phyloP scores from a whole-genome alignment of 2,888 invertebrate species.

The Lycocerus yunnanus region DNA sequence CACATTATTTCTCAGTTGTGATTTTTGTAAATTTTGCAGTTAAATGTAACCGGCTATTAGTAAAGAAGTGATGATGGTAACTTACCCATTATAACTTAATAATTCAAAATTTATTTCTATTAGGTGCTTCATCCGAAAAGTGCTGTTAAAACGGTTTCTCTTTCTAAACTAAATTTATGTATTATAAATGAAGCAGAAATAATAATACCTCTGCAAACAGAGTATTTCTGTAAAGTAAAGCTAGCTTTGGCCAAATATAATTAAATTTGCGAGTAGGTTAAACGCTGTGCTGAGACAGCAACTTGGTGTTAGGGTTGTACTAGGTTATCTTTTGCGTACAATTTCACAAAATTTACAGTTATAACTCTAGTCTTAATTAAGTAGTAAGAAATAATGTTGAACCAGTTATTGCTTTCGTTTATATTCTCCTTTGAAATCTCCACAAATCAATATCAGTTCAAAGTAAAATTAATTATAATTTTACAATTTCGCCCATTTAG shows the following conservation, averaged over 20 bases:
- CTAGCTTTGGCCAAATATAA: constrained; percentile 26
- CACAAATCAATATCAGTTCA: not conserved
- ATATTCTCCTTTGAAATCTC: not conserved
- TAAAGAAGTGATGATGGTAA: not conserved
- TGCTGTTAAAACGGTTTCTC: constrained; percentile 1
- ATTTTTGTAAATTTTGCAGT: not conserved
- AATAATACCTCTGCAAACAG: constrained; percentile 24
- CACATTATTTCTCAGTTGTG: not conserved
- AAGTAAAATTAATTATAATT: not conserved
- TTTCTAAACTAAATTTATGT: constrained; percentile 14
- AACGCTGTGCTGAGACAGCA: constrained; percentile 26
- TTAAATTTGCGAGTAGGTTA: constrained; percentile 28
- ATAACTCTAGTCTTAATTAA: constrained; percentile 28
- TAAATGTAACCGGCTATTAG: not conserved
- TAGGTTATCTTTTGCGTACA: constrained; percentile 30
- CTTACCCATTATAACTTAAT: not conserved
- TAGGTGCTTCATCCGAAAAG: not conserved
- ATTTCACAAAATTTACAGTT: constrained; percentile 29
- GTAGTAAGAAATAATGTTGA: constrained; percentile 19
- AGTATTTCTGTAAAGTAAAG: constrained; percentile 17
- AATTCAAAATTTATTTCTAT: not conserved
- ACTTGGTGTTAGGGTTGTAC: constrained; percentile 22
- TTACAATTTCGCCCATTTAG: not conserved
- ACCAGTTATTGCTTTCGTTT: constrained; percentile 17
- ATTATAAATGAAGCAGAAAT: constrained; percentile 27